Conservation (phyloP, 37 sponge, comb jelly and placozoan species). For the Theonella swinhoei region DNA sequence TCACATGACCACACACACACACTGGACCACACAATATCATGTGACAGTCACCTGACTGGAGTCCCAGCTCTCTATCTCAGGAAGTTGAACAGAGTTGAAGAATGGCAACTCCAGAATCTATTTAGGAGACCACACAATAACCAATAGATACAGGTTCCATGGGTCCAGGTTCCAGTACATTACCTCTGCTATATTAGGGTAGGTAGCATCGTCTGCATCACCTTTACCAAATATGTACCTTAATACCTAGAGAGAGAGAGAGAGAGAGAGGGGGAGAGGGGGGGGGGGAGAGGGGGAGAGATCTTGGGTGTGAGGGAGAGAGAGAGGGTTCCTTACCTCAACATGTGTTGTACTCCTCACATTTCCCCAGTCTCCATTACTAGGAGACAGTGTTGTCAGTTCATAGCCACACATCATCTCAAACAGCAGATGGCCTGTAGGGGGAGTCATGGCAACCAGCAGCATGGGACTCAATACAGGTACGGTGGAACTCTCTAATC, state of each 20-base stretch:
- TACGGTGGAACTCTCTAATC: background rate
- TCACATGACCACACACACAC: background rate
- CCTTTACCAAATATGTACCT: background rate
- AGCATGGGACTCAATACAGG: background rate
- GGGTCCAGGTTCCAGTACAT: too few species aligned
- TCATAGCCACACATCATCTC: conserved; percentile 70
- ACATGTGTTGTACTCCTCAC: background rate
- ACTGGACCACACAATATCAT: too few species aligned
- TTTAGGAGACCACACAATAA: too few species aligned
- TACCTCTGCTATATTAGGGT: background rate
- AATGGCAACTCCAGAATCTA: conserved; percentile 39
- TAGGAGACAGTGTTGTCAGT: conserved; percentile 24
- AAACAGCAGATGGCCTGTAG: conserved; percentile 64
- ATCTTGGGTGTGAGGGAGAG: too few species aligned
- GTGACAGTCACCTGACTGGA: conserved; percentile 14
- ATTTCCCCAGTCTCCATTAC: conserved; percentile 11
- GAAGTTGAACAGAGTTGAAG: conserved; percentile 10
- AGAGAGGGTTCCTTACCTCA: background rate
- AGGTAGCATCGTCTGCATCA: background rate
- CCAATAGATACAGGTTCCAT: too few species aligned
- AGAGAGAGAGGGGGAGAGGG: background rate
- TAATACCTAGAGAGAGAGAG: background rate
- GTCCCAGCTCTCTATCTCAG: conserved; percentile 18
- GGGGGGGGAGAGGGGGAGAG: background rate
- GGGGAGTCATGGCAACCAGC: background rate